A percentile compares a stretch with the other conserved stretches of the same genome.
These are phyloP conservation scores for Semnornis frantzii DNA, from an alignment of 2,113 vertebrate genomes.

Conservation along the genomic window DNA sequence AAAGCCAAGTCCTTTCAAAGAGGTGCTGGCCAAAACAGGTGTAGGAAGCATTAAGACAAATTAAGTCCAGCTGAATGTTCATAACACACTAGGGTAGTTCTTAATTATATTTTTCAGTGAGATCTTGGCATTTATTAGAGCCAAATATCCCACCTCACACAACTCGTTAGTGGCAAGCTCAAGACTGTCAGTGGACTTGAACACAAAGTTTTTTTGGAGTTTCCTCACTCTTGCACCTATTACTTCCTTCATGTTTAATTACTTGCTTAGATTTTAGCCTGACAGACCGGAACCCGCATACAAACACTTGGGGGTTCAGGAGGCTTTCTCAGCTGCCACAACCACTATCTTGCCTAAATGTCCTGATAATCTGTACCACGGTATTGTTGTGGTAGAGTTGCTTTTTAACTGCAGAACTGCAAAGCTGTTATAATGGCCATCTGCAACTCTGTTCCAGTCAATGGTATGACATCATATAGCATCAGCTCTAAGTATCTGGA, in stretches of 20 bases:
- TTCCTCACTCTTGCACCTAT: neutral
- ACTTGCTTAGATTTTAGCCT: neutral
- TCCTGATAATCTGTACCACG: neutral
- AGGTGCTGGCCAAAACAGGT: neutral
- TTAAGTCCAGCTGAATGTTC: constrained; percentile 40
- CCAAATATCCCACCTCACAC: constrained; percentile 6
- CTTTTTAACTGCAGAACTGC: neutral
- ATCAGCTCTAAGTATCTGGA: neutral
- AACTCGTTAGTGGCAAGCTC: neutral
- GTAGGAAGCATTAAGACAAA: constrained; percentile 22
- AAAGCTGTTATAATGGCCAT: neutral
- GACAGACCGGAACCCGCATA: neutral
- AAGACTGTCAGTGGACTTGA: neutral
- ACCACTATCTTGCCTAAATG: neutral
- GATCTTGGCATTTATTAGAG: neutral
- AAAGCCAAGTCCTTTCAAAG: neutral
- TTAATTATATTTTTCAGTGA: neutral
- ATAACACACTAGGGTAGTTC: neutral
- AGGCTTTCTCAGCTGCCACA: neutral
- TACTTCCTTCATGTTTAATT: neutral
- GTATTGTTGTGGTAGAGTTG: neutral
- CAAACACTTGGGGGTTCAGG: neutral
- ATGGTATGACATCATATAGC: neutral
- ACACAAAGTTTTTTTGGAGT: neutral
- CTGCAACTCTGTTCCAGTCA: neutral